phyloP scores from a whole-genome alignment of 2,888 invertebrate genomes.

The Philereme transversata region DNA sequence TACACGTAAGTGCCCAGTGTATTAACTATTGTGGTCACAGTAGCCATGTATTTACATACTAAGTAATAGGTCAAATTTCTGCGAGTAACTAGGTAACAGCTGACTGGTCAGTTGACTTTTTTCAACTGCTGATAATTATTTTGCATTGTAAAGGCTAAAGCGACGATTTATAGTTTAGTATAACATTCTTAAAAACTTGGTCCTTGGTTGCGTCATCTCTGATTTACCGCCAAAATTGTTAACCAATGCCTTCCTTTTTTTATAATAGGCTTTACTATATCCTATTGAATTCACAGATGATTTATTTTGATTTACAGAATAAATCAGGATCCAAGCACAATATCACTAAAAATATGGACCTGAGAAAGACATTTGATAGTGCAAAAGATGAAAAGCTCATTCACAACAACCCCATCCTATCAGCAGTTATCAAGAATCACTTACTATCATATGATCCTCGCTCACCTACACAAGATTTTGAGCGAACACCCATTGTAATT shows the following conservation, averaged over 20 bases:
- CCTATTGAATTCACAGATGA: too few relatives aligned
- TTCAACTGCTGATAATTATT: too few relatives aligned
- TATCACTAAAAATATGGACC: conserved; percentile 78
- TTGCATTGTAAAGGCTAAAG: too few relatives aligned
- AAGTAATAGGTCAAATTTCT: too few relatives aligned
- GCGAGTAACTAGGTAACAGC: neutral
- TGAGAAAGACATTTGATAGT: conserved; percentile 76
- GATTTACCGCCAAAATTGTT: too few relatives aligned
- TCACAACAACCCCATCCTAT: conserved; percentile 75
- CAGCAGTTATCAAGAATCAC: conserved; percentile 77
- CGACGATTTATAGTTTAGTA: too few relatives aligned
- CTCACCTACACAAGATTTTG: conserved; percentile 84
- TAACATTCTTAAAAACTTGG: too few relatives aligned
- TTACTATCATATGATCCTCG: conserved; percentile 82
- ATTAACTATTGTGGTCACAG: neutral
- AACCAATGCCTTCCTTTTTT: too few relatives aligned
- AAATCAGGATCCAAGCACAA: conserved; percentile 70
- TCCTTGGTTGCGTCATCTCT: too few relatives aligned
- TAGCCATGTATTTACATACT: too few relatives aligned
- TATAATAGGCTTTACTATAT: too few relatives aligned
- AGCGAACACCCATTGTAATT: conserved; percentile 83
- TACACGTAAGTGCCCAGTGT: conserved; percentile 75
- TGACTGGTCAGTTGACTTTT: neutral
- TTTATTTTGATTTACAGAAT: conserved; percentile 51
- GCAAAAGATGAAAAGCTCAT: conserved; percentile 68